These are phyloP conservation scores for Sminthurinus signatus DNA, from an alignment of 1,140 invertebrate species.

Conservation along the genomic window DNA sequence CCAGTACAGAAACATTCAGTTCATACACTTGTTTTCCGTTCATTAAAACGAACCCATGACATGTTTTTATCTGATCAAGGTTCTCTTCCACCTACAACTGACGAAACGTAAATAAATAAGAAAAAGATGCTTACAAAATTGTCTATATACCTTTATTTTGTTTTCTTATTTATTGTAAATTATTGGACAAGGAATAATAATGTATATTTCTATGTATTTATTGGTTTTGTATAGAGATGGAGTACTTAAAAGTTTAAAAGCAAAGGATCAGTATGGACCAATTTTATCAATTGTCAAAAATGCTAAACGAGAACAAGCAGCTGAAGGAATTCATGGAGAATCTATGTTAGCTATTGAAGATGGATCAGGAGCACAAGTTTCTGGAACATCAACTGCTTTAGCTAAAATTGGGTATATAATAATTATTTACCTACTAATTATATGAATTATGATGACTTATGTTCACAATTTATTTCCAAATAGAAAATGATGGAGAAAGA, in stretches of 20 bases:
- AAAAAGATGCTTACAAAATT: no score
- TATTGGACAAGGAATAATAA: constrained; percentile 68
- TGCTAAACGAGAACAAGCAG: constrained; percentile 50
- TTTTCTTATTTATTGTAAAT: no score
- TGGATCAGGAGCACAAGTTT: not conserved
- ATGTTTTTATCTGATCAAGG: constrained; percentile 92
- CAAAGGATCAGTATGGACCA: constrained; percentile 76
- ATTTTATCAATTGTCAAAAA: constrained; percentile 74
- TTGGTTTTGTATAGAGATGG: no score
- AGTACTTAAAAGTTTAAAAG: no score
- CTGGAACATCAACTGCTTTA: not conserved
- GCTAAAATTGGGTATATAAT: not conserved
- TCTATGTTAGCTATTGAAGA: no score
- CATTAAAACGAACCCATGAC: constrained; percentile 94
- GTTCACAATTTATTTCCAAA: no score
- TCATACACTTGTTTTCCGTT: constrained; percentile 92
- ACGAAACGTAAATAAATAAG: constrained; percentile 64
- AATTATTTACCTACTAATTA: no score
- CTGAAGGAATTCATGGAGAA: constrained; percentile 38
- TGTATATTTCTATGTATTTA: no score
- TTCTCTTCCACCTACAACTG: constrained; percentile 73
- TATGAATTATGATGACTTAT: no score
- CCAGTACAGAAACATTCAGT: constrained; percentile 89
- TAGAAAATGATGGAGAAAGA: no score
- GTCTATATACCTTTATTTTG: no score